These are phyloP conservation scores for Ophion slaviceki DNA, from an alignment of 2,888 invertebrate species.

Conservation along the genomic window DNA sequence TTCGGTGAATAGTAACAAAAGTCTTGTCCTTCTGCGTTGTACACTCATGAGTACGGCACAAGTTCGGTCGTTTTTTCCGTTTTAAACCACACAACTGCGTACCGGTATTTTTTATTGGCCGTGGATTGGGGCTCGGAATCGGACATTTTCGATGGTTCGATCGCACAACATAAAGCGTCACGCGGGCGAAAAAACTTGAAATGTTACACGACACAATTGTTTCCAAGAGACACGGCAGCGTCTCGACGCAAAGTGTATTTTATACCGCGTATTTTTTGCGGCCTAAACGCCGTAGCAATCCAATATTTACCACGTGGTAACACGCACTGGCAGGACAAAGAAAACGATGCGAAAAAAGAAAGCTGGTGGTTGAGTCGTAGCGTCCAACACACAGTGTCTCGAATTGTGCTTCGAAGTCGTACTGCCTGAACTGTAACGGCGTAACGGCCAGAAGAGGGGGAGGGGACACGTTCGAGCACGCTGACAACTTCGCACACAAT, in stretches of 20 bases:
- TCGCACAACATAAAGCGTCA: not conserved
- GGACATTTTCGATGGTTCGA: conserved; percentile 24
- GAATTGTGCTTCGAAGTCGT: not conserved
- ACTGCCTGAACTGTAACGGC: not conserved
- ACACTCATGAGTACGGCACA: conserved; percentile 38
- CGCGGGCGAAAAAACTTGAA: not conserved
- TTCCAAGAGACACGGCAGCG: too few species aligned
- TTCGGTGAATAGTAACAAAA: conserved; percentile 50
- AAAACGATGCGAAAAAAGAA: not conserved
- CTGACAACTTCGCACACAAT: not conserved
- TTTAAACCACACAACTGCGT: conserved; percentile 47
- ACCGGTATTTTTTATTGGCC: conserved; percentile 31
- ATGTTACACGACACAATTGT: not conserved
- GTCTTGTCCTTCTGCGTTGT: conserved; percentile 34
- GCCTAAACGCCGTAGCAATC: not conserved
- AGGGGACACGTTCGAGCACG: not conserved
- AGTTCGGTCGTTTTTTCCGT: conserved; percentile 37
- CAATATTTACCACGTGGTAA: not conserved
- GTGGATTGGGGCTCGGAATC: conserved; percentile 35
- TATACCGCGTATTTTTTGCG: not conserved
- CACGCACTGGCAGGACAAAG: not conserved
- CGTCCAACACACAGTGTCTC: not conserved
- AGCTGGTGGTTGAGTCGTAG: not conserved
- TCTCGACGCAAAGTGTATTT: too few species aligned
- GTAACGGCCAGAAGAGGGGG: not conserved